Percentiles rank a stretch among this genome's conserved stretches.
These are phyloP conservation scores for Varecia variegata DNA, from an alignment of 2,797 vertebrate genomes.

Conservation along the genomic window DNA sequence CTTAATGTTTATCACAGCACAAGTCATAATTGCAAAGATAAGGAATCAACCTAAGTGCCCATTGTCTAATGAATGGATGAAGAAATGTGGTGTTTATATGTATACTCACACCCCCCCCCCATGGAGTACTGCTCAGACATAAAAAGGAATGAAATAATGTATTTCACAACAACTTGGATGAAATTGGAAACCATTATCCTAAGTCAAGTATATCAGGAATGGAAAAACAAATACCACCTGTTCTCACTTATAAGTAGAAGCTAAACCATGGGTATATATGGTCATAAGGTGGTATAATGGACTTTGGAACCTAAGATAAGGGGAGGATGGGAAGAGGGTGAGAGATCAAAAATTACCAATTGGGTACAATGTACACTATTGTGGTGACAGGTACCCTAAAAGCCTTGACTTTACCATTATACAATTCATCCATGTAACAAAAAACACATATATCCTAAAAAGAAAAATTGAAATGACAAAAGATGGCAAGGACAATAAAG, in stretches of 20 bases:
- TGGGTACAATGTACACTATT: too few relatives aligned
- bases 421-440: background rate
- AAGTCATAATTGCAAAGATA: too few relatives aligned
- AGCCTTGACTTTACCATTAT: background rate
- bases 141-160: background rate
- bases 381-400: background rate
- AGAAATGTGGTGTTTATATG: too few relatives aligned
- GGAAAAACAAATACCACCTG: background rate
- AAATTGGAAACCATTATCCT: background rate
- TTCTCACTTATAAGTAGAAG: background rate
- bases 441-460: background rate
- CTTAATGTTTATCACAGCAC: too few relatives aligned
- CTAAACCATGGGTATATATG: background rate
- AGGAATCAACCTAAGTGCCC: background rate
- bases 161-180: background rate
- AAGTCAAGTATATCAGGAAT: background rate
- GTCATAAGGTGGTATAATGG: background rate
- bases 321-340: too few relatives aligned
- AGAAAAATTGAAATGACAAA: background rate
- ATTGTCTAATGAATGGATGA: background rate
- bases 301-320: background rate
- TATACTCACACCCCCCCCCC: too few relatives aligned
- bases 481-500: background rate
- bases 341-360: background rate
- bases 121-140: too few relatives aligned